Base-by-base conservation (phyloP, 2,113 vertebrate genomes). In the Chitala chitala region DNA sequence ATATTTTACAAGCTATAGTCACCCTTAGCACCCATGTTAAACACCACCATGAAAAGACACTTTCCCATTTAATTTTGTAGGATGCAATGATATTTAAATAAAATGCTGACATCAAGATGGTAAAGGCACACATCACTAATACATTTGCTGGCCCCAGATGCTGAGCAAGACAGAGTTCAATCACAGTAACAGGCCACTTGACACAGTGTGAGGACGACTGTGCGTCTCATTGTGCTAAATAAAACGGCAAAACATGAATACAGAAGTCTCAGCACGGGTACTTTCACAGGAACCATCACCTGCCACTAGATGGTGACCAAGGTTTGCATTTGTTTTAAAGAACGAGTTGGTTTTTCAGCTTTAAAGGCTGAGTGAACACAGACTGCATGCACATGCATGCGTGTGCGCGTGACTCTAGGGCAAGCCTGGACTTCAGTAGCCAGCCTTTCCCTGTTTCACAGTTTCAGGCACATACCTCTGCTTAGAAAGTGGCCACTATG, bases 251-350 rank as follows among this genome's bases (percentile, higher is more conserved):
- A 38, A 44, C 8, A 8, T 48, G 8, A 48, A 48, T 48, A 48
- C 5, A 48, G 8, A 26, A 42, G 44, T 3, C 0, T 40, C 15
- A n/a, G 42, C 26, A 48, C 24, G 12, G 8, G 13, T 66, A 29
- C 3, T 4, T 38, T 42, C 7, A 74, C 7, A 50, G 9, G 40
- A 0, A 42, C 22, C 38, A 2, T 46, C 3, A 61, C 36, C n/a
- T 20, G 17, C 77, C 89, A 86, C 85, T 82, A 89, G 90, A 89
- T 86, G 89, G 89, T 72, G 86, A 76, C 77, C 82, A 74, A 84
- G 85, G 59, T 78, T 83, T 76, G 75, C 42, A 77, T 76, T 81
- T 83, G 74, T 29, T 7, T 17, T 33, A 24, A 15, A 46, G 36
- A 5, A 26, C 10, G 20, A 55, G 46, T 31, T 0, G 1, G 64